phyloP scores from a whole-genome alignment of 1,140 invertebrate genomes.

The Drosophila trapezifrons region DNA sequence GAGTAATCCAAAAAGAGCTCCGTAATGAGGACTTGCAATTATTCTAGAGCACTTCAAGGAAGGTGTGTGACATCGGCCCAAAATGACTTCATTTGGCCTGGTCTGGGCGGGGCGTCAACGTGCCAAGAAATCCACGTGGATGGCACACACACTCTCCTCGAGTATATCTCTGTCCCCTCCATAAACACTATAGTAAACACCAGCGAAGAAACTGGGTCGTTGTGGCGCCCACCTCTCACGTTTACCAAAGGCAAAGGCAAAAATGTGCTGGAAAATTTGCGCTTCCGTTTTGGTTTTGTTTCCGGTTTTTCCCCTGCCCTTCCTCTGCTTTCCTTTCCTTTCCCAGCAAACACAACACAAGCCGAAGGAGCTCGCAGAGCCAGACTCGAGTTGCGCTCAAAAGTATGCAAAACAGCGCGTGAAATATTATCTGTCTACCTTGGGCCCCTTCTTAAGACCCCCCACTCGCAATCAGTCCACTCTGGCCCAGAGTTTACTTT shows the following conservation, averaged over 20 bases:
- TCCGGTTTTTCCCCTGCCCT: constrained; percentile 59
- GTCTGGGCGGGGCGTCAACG: constrained; percentile 26
- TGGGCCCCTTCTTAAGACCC: constrained; percentile 17
- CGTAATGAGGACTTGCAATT: constrained; percentile 37
- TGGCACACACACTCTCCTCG: constrained; percentile 19
- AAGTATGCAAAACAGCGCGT: constrained; percentile 77
- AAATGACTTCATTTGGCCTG: constrained; percentile 50
- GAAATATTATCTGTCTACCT: constrained; percentile 81
- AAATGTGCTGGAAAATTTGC: constrained; percentile 83
- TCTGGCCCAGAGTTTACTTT: constrained; percentile 43
- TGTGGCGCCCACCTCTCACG: background rate
- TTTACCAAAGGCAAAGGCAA: constrained; percentile 31
- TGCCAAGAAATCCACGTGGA: constrained; percentile 25
- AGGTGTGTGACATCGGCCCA: constrained; percentile 48
- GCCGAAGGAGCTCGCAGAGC: constrained; percentile 10
- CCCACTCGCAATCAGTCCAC: background rate
- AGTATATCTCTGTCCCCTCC: constrained; percentile 13
- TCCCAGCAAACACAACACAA: constrained; percentile 28
- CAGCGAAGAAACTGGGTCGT: constrained; percentile 49
- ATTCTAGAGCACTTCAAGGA: constrained; percentile 22
- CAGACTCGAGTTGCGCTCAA: constrained; percentile 28
- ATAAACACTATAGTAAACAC: constrained; percentile 34
- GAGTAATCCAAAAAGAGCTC: constrained; percentile 46
- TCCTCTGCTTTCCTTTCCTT: constrained; percentile 45
- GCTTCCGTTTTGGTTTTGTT: constrained; percentile 83